Evolutionary conservation across 2,113 vertebrate species (phyloP).

Genomic region (Zosterops lateralis): DNA sequence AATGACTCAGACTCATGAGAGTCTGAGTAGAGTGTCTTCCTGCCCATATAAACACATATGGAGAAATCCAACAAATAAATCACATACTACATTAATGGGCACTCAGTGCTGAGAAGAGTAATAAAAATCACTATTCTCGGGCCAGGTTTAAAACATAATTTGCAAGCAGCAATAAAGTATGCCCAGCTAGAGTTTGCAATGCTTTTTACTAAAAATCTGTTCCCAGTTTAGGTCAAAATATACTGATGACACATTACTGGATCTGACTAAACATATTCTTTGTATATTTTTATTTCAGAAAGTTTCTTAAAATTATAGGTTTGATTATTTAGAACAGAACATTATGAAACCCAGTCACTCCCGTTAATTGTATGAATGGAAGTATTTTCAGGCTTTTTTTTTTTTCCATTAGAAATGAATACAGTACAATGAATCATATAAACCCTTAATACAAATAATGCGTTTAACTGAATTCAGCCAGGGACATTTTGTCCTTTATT

Average conservation of each 20-base stretch:
- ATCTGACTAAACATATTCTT: constrained; percentile 19
- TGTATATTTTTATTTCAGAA: constrained; percentile 40
- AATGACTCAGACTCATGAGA: constrained; percentile 5
- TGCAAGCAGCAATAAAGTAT: constrained; percentile 23
- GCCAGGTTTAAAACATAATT: constrained; percentile 32
- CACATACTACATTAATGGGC: not conserved
- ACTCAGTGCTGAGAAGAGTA: not conserved
- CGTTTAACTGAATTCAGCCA: constrained; percentile 29
- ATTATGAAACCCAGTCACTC: constrained; percentile 21
- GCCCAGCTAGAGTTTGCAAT: not conserved
- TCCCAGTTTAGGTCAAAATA: constrained; percentile 40
- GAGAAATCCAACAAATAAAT: constrained; percentile 1
- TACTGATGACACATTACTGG: constrained; percentile 30
- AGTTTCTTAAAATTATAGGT: constrained; percentile 39
- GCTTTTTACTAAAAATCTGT: constrained; percentile 24
- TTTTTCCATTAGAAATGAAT: constrained; percentile 17
- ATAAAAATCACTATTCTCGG: not conserved
- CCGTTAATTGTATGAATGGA: constrained; percentile 2
- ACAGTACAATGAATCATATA: constrained; percentile 2
- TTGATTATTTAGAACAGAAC: constrained; percentile 41
- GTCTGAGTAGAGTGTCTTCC: not conserved
- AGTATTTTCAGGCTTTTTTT: constrained; percentile 20
- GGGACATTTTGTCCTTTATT: not conserved
- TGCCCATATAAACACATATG: not conserved
- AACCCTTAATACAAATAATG: constrained; percentile 15